phyloP scores from a whole-genome alignment of 2,888 invertebrate genomes.

The Artemia sinica region DNA sequence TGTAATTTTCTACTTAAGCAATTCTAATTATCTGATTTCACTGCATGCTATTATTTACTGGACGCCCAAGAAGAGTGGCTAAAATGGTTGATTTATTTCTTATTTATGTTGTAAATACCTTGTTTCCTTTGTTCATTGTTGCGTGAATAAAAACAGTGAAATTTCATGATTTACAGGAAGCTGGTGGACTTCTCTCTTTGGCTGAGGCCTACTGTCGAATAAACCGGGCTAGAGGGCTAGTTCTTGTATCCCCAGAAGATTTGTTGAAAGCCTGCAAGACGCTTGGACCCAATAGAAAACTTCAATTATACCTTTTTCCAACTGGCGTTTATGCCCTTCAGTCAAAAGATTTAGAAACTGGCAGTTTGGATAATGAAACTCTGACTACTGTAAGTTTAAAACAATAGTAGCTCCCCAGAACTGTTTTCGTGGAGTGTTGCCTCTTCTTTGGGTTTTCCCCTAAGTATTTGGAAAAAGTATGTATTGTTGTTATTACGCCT shows the following conservation, averaged over 20 bases:
- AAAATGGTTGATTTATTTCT: too few species aligned
- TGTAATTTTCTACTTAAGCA: too few species aligned
- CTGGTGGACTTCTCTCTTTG: constrained; percentile 88
- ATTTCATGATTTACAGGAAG: constrained; percentile 40
- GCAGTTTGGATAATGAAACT: constrained; percentile 33
- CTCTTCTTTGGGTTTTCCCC: too few species aligned
- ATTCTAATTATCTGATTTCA: neutral
- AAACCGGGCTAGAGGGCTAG: constrained; percentile 86
- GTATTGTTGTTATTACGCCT: too few species aligned
- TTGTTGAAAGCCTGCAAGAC: constrained; percentile 71
- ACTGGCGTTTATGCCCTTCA: constrained; percentile 92
- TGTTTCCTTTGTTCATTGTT: too few species aligned
- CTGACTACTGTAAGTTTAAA: constrained; percentile 29
- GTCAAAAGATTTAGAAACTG: constrained; percentile 43
- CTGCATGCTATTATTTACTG: neutral
- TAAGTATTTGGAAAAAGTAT: too few species aligned
- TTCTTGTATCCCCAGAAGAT: constrained; percentile 92
- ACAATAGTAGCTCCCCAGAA: too few species aligned
- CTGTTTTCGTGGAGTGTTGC: too few species aligned
- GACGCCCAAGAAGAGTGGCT: too few species aligned
- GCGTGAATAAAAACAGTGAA: too few species aligned
- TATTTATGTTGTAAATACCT: too few species aligned
- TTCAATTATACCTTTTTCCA: constrained; percentile 64
- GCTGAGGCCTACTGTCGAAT: constrained; percentile 93
- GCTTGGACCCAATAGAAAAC: constrained; percentile 45